Evolutionary conservation across 2,113 vertebrate species (phyloP).

Genomic region (Vireo altiloquus): DNA sequence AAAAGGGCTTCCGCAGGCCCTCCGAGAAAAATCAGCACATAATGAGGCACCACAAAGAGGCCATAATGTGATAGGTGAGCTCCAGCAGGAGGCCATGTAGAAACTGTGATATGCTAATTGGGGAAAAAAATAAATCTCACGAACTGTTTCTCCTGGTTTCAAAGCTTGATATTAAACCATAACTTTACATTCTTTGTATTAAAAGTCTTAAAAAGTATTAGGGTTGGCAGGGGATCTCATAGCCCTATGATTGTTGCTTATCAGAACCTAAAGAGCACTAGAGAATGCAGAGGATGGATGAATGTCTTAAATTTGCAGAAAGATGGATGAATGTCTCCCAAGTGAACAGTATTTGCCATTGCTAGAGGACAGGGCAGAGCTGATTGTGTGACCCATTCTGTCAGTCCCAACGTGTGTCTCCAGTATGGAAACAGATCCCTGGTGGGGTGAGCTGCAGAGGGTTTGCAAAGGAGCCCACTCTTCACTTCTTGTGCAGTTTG

Average conservation of each 20-base stretch:
- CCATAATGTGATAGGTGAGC: constrained; percentile 78
- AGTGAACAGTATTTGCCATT: constrained; percentile 40
- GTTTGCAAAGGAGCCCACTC: constrained; percentile 32
- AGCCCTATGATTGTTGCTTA: constrained; percentile 69
- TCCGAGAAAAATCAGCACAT: constrained; percentile 99
- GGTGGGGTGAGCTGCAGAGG: constrained; percentile 8
- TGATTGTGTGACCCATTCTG: constrained; percentile 42
- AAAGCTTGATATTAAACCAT: constrained; percentile 76
- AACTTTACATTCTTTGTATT: constrained; percentile 80
- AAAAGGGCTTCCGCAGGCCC: constrained; percentile 96
- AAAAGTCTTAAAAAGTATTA: constrained; percentile 74
- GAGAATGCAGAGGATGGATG: constrained; percentile 64
- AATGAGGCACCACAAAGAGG: constrained; percentile 98
- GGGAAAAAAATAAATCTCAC: constrained; percentile 68
- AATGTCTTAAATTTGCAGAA: constrained; percentile 65
- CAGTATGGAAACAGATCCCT: not conserved
- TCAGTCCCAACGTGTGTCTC: constrained; percentile 45
- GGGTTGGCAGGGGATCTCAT: constrained; percentile 65
- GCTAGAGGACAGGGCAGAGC: constrained; percentile 44
- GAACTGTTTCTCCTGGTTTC: constrained; percentile 78
- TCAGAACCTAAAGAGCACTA: constrained; percentile 67
- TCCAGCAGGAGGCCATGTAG: constrained; percentile 38
- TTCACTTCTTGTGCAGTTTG: constrained; percentile 47
- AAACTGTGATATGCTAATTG: constrained; percentile 61
- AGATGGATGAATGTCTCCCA: constrained; percentile 66